Conservation (phyloP, 2,113 vertebrate genomes). For the Leptocoma aspasia region DNA sequence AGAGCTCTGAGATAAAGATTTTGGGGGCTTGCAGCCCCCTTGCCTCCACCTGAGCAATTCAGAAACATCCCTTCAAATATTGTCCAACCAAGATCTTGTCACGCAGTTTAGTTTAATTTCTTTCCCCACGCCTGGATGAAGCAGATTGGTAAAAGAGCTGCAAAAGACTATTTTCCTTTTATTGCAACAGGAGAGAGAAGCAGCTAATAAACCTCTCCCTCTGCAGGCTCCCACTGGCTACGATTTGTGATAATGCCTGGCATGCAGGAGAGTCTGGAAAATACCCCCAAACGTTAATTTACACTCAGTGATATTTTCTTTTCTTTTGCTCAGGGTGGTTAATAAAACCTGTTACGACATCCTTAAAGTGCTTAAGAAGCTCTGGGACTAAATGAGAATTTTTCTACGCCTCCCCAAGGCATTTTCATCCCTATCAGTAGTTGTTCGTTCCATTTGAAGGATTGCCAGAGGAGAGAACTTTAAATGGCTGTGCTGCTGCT, state of each 20-base stretch:
- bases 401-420: conserved; percentile 25
- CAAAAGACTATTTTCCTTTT: neutral
- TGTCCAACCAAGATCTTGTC: neutral
- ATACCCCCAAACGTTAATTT: conserved; percentile 37
- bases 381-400: conserved; percentile 63
- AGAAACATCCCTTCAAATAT: neutral
- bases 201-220: conserved; percentile 16
- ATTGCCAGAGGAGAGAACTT: conserved; percentile 14
- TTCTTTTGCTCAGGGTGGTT: conserved; percentile 41
- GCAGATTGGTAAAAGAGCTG: conserved; percentile 3
- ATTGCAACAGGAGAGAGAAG: conserved; percentile 1
- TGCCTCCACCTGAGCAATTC: neutral
- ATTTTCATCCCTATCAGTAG: conserved; percentile 37
- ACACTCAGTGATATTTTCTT: conserved; percentile 33
- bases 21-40: neutral
- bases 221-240: neutral
- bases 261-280: conserved; percentile 18
- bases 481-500: conserved; percentile 44
- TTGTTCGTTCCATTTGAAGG: conserved; percentile 55
- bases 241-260: conserved; percentile 6
- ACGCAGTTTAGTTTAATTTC: neutral
- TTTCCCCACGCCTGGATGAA: neutral
- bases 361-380: conserved; percentile 57
- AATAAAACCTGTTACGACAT: conserved; percentile 48
- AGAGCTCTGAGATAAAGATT: neutral